Conservation (phyloP, 2,888 invertebrate species). For the Tinea pellionella region DNA sequence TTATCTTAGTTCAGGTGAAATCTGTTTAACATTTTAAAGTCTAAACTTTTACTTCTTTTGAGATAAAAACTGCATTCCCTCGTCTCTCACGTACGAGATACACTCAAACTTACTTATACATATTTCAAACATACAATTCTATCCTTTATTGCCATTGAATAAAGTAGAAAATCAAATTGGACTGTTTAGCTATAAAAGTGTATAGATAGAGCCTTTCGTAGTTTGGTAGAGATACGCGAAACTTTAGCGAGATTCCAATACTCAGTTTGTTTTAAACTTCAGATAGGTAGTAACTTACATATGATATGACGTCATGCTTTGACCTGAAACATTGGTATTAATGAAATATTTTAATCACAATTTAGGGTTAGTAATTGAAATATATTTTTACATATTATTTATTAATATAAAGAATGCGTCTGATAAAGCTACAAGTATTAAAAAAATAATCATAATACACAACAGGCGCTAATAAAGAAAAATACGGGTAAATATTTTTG, state of each 20-base stretch:
- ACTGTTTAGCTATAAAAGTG: neutral
- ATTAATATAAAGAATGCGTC: too few species aligned
- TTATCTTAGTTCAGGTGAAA: neutral
- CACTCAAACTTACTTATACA: neutral
- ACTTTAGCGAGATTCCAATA: neutral
- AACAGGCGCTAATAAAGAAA: too few species aligned
- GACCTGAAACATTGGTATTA: neutral
- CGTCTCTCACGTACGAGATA: constrained; percentile 3
- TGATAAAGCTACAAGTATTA: too few species aligned
- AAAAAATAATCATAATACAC: too few species aligned
- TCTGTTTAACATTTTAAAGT: constrained; percentile 3
- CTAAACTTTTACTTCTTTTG: neutral
- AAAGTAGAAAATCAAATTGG: neutral
- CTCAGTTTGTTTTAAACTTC: neutral
- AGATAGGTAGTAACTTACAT: neutral
- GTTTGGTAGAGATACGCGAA: neutral
- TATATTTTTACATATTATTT: too few species aligned
- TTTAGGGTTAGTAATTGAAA: neutral
- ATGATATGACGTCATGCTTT: neutral
- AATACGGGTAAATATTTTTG: too few species aligned
- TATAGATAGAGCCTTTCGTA: neutral
- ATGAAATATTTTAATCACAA: neutral
- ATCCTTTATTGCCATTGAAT: neutral
- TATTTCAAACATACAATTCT: neutral
- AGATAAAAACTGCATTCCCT: constrained; percentile 2